Evolutionary conservation across 1,140 invertebrate genomes (phyloP), one percentile per base, ranked within the genome.

Genomic region (Agraylea sexmaculata): DNA sequence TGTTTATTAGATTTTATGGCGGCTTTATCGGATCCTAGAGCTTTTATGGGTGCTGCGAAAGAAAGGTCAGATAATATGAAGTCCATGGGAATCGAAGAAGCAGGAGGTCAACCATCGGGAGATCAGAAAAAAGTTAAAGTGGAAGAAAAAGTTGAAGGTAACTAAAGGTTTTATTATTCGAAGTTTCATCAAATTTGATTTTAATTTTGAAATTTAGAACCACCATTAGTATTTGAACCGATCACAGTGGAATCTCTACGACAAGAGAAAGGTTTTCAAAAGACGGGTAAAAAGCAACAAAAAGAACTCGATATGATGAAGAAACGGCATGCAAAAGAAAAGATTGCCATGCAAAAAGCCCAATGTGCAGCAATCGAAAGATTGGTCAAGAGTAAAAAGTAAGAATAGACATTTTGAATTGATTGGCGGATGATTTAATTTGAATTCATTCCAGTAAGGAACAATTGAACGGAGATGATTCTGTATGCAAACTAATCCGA

Each of bases 301-400:
- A 98, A 98, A 57, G 94, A 99, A 52, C 55, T 93, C 41, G 94
- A 99, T 46, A 69, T 82, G 7, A 67, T 97, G 60, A 83, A 80
- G 55, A 96, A 96, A 56, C 80, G 83, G 42, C 93, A 99, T 49
- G 75, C 83, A 43, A 99, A 99, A 59, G 93, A 98, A 64, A 81
- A 88, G 56, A 70, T 83, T 46, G 61, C 76, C 12, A 77, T 98
- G 54, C 93, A 97, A 62, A 95, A 96, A 60, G 75, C 82, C 17
- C 95, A 99, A 57, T 93, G 91, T 63, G 71, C 78, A n/a, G 82
- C 88, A 17, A 85, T 98, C 36, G 93, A 98, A 60, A 95, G 95
- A 62, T 69, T 95, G 42, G 82, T 93, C 51, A 92, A 92, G 63
- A 86, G 84, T 23, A 91, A 90, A 68, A 87, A 82, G 83, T 89